Conservation (phyloP, 92 coral and sea anemone species). For the Porites evermanni region DNA sequence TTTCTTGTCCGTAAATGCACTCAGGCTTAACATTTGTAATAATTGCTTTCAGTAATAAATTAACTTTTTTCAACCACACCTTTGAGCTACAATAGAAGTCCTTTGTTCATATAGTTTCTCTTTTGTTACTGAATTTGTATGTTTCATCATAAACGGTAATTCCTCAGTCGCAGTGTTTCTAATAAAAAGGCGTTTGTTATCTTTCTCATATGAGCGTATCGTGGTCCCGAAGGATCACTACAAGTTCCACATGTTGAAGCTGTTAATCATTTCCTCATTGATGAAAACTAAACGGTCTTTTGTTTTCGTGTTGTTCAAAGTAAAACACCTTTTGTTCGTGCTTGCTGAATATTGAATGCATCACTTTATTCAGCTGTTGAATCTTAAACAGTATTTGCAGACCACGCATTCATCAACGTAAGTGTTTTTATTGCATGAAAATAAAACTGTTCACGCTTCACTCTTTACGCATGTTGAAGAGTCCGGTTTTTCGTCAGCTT, state of each 20-base stretch:
- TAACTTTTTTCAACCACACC: not conserved
- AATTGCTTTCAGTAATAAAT: not conserved
- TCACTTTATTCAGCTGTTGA: not conserved
- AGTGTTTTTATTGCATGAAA: not conserved
- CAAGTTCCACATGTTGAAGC: not conserved
- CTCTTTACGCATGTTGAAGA: constrained; percentile 2
- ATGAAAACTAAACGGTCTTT: not conserved
- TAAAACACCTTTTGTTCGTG: not conserved
- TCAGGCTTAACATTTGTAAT: not conserved
- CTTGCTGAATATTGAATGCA: not conserved
- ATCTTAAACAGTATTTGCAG: not conserved
- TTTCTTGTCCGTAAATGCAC: not conserved
- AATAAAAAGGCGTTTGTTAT: not conserved
- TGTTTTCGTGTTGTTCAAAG: not conserved
- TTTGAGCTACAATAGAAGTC: not conserved
- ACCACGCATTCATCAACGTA: not conserved
- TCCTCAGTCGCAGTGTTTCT: not conserved
- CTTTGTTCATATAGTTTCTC: not conserved
- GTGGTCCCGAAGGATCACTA: not conserved
- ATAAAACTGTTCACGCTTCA: not conserved
- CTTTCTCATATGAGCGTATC: not conserved
- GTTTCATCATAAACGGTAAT: not conserved
- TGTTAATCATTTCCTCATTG: not conserved
- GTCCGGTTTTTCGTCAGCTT: constrained; percentile 4
- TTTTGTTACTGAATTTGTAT: not conserved